A percentile compares a stretch with the other conserved stretches of the same genome.
Evolutionary conservation across 2,113 vertebrate species (phyloP).

Genomic region (Corythaeola cristata): DNA sequence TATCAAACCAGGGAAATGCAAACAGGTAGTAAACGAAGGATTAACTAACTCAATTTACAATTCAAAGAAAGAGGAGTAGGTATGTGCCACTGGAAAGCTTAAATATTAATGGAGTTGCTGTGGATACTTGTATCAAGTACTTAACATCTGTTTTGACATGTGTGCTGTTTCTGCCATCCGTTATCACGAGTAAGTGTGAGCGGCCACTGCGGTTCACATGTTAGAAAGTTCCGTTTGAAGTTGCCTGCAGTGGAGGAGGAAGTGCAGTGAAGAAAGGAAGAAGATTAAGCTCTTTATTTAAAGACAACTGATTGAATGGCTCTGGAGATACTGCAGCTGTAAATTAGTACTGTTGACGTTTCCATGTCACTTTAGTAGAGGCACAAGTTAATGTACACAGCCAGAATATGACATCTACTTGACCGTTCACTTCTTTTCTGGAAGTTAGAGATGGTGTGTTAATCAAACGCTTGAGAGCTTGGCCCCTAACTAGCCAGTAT

Average conservation of each 20-base stretch:
- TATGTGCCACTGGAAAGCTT: constrained; percentile 43
- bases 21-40: constrained; percentile 52
- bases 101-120: constrained; percentile 48
- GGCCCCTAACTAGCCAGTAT: background rate
- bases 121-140: constrained; percentile 17
- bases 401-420: background rate
- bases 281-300: background rate
- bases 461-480: background rate
- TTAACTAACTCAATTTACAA: constrained; percentile 59
- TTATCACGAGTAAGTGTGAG: background rate
- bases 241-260: background rate
- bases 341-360: background rate
- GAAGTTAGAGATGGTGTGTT: background rate
- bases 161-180: constrained; percentile 14
- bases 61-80: constrained; percentile 51
- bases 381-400: background rate
- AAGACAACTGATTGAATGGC: background rate
- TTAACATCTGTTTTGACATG: constrained; percentile 47
- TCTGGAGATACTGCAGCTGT: background rate
- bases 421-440: background rate
- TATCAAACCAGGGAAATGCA: constrained; percentile 43
- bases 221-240: background rate
- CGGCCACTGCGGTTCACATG: background rate
- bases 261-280: background rate
- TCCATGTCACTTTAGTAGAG: background rate